These are phyloP conservation scores for Drosophila pachea DNA, from an alignment of 1,140 invertebrate genomes.

Conservation along the genomic window DNA sequence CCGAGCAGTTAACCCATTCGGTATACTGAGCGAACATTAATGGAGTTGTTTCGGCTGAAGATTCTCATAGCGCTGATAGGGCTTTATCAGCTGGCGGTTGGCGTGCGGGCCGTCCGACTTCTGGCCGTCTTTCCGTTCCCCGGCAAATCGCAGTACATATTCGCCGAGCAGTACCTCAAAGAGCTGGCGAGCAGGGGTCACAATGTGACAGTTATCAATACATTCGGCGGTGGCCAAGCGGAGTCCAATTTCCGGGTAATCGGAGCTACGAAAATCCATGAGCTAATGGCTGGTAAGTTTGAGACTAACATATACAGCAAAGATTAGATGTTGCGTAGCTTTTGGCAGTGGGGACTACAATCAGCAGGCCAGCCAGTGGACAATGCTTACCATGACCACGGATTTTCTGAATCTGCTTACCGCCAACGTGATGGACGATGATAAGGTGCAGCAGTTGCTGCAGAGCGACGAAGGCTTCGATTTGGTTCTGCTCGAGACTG, in stretches of 20 bases:
- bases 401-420: constrained; percentile 56
- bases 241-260: constrained; percentile 76
- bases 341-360: constrained; percentile 31
- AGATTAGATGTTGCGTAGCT: constrained; percentile 21
- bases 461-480: constrained; percentile 56
- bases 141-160: constrained; percentile 70
- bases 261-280: constrained; percentile 61
- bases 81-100: constrained; percentile 5
- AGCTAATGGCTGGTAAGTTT: constrained; percentile 54
- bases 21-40: neutral
- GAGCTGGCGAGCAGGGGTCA: constrained; percentile 79
- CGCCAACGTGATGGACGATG: constrained; percentile 65
- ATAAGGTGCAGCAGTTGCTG: constrained; percentile 40
- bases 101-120: constrained; percentile 50
- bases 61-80: neutral
- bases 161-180: constrained; percentile 73
- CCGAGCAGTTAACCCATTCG: constrained; percentile 5
- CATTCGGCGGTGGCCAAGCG: constrained; percentile 68
- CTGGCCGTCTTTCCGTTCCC: constrained; percentile 70
- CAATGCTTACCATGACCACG: constrained; percentile 47
- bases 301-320: neutral
- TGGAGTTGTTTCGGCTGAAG: constrained; percentile 6
- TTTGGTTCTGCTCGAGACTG: constrained; percentile 64
- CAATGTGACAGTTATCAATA: constrained; percentile 79
- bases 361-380: constrained; percentile 44